phyloP scores from a whole-genome alignment of 2,113 vertebrate genomes.

The Lanius ludovicianus region DNA sequence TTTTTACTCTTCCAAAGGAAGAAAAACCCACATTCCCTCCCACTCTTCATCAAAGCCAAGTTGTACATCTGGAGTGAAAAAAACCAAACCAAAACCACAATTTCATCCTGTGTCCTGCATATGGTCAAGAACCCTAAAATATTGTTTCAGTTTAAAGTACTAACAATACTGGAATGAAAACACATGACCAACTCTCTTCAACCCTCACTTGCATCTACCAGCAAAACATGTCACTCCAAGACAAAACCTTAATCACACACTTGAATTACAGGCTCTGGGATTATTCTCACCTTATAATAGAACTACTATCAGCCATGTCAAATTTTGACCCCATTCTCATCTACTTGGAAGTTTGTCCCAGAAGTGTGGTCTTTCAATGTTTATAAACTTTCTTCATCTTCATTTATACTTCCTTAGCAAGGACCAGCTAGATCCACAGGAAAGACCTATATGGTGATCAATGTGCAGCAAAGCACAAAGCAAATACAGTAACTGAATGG shows the following conservation, averaged over 20 bases:
- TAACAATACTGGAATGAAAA: neutral
- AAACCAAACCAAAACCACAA: neutral
- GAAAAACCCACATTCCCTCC: neutral
- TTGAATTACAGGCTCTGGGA: neutral
- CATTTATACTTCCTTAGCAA: neutral
- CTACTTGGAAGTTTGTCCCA: neutral
- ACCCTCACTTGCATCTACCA: neutral
- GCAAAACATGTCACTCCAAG: neutral
- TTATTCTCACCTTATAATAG: neutral
- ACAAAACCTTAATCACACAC: neutral
- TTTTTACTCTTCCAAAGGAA: neutral
- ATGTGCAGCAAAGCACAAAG: neutral
- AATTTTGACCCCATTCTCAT: neutral
- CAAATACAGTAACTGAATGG: neutral
- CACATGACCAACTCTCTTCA: neutral
- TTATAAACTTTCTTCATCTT: neutral
- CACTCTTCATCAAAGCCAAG: neutral
- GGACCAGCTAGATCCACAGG: neutral
- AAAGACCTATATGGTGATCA: neutral
- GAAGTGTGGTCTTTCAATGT: accelerated
- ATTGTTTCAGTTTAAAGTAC: neutral
- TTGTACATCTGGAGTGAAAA: neutral
- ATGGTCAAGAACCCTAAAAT: neutral
- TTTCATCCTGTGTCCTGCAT: neutral
- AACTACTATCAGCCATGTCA: neutral